Percentiles rank a stretch among this genome's conserved stretches.
Conservation (phyloP, 1,140 invertebrate genomes). For the Zophobas morio region DNA sequence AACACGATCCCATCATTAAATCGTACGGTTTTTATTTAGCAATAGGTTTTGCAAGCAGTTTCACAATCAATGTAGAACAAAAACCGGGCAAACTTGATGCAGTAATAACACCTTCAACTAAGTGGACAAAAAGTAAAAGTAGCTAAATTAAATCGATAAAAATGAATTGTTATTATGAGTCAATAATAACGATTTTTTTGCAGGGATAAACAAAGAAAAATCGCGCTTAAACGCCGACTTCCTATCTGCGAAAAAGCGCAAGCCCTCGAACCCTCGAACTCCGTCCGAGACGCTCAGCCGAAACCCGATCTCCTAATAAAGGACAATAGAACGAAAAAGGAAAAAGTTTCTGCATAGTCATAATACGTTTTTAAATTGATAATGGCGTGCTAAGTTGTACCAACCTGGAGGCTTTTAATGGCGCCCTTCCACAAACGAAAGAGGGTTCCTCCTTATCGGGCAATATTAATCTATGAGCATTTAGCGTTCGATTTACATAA, state of each 20-base stretch:
- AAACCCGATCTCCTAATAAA: slow-evolving; percentile 27
- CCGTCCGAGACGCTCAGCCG: slow-evolving; percentile 14
- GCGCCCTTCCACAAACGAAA: slow-evolving; percentile 9
- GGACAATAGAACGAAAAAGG: slow-evolving; percentile 1
- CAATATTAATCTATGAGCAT: slow-evolving; percentile 26
- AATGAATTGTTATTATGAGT: too few relatives aligned
- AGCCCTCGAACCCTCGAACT: slow-evolving; percentile 6
- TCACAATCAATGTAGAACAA: too few relatives aligned
- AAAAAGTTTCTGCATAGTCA: not conserved
- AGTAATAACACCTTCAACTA: too few relatives aligned
- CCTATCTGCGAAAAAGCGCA: slow-evolving; percentile 16
- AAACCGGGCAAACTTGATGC: too few relatives aligned
- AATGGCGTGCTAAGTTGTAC: slow-evolving; percentile 42
- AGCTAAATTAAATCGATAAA: too few relatives aligned
- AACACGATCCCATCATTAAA: too few relatives aligned
- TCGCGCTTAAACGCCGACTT: slow-evolving; percentile 25
- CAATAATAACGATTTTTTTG: too few relatives aligned
- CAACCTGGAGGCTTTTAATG: slow-evolving; percentile 19
- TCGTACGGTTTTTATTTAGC: too few relatives aligned
- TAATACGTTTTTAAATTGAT: slow-evolving; percentile 37
- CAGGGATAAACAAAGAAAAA: not conserved
- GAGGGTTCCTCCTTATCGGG: slow-evolving; percentile 20
- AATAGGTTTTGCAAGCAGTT: too few relatives aligned
- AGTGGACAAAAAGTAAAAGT: too few relatives aligned
- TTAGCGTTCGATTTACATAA: slow-evolving; percentile 32